phyloP scores from a whole-genome alignment of 2,888 invertebrate species.

The Tetranychus truncatus region DNA sequence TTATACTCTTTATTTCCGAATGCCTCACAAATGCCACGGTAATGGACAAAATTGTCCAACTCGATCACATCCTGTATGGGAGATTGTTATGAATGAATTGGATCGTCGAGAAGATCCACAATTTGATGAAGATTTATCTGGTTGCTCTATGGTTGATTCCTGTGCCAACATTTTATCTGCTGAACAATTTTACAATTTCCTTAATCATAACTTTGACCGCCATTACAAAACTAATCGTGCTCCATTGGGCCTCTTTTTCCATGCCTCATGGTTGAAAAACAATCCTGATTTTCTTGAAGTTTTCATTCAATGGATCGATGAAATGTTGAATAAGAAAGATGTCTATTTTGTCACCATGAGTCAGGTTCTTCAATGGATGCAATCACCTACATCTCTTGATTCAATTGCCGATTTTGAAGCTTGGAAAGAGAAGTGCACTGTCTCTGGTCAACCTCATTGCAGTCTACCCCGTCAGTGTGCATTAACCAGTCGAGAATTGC shows the following conservation, averaged over 20 bases:
- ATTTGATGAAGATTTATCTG: constrained; percentile 71
- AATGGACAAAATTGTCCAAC: constrained; percentile 76
- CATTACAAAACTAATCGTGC: constrained; percentile 83
- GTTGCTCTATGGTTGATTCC: constrained; percentile 84
- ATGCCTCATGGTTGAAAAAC: constrained; percentile 72
- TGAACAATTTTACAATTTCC: constrained; percentile 51
- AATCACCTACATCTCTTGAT: constrained; percentile 70
- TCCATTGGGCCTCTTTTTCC: constrained; percentile 63
- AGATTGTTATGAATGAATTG: constrained; percentile 87
- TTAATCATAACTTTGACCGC: constrained; percentile 83
- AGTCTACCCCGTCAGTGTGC: constrained; percentile 79
- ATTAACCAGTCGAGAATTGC: constrained; percentile 60
- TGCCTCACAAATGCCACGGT: constrained; percentile 57
- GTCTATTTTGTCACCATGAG: constrained; percentile 81
- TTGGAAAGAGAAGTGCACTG: constrained; percentile 88
- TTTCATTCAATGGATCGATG: constrained; percentile 71
- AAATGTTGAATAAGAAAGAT: constrained; percentile 68
- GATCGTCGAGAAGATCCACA: constrained; percentile 81
- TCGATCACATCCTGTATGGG: constrained; percentile 73
- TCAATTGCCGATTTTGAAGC: constrained; percentile 73
- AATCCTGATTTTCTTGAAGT: constrained; percentile 80
- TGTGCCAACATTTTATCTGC: constrained; percentile 69
- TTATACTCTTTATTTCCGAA: constrained; percentile 84
- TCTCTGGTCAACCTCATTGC: constrained; percentile 79
- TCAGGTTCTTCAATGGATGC: constrained; percentile 85